Base-by-base conservation (phyloP, 2,113 vertebrate genomes). In the Trogon surrucura region DNA sequence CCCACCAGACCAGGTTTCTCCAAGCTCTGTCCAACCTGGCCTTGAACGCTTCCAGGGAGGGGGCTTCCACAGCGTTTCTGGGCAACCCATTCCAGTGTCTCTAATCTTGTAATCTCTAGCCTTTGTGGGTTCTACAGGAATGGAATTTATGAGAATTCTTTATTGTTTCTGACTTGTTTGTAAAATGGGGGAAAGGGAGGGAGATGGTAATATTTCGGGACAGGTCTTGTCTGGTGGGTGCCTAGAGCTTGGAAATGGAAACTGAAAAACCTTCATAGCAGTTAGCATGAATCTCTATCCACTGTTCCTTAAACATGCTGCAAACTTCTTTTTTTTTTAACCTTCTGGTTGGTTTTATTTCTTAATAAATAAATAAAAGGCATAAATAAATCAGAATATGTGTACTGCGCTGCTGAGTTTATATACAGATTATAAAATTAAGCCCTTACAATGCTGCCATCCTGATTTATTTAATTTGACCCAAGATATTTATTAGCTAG, bases 401-500 rank as follows among this genome's bases (percentile, higher is more conserved):
- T 60, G 21, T 79, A 10, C 18, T 67, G 36, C 32, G 70, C 47
- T 62, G 54, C 50, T 36, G 32, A 47, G 4, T 94, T 77, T 85
- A 88, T 83, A 80, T 69, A 79, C 72, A 91, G 88, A 85, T 95
- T 95, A 89, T 80, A 73, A 91, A 85, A 91, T 73, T 16, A 94
- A 85, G 61, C 36, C 14, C 62, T 57, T 91, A 65, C 66, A 82
- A 16, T 77, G 50, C 74, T 72, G 25, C 54, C 53, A 58, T 29
- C 18, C n/a, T 82, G 62, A 80, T 89, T 85, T 93, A 50, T 82
- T 93, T 88, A 58, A 50, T 89, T 83, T 82, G 67, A 88, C 56
- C 17, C 3, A 62, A 54, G 47, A 60, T n/a, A 18, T 88, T 91
- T 85, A 73, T 93, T 93, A 92, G 41, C 36, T 58, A 77, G 22